These are phyloP conservation scores for Muntiacus reevesi DNA, from an alignment of 2,113 vertebrate species.

Conservation along the genomic window DNA sequence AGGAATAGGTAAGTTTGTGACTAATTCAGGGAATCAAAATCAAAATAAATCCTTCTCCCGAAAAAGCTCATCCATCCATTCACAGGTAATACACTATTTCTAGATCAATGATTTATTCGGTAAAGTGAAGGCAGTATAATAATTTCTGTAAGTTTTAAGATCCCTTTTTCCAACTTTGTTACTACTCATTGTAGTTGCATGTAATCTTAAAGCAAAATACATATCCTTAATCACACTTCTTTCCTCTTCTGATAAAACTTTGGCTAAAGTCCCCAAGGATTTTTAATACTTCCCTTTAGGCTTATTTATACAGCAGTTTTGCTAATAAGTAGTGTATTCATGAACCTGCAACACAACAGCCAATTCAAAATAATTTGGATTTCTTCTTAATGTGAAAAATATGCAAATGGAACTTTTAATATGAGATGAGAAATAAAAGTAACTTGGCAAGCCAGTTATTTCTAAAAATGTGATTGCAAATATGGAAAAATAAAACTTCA, in stretches of 20 bases:
- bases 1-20: neutral
- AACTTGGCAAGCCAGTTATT: slow-evolving; percentile 10
- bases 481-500: neutral
- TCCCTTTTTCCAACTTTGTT: neutral
- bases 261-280: neutral
- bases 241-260: neutral
- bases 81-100: neutral
- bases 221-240: neutral
- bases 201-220: neutral
- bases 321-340: slow-evolving; percentile 28
- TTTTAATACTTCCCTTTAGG: slow-evolving; percentile 27
- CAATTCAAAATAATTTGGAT: slow-evolving; percentile 3
- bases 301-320: slow-evolving; percentile 33
- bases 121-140: neutral
- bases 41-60: neutral
- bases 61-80: neutral
- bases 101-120: neutral
- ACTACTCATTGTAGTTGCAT: neutral
- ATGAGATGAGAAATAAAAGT: slow-evolving; percentile 7
- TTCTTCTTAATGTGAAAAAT: neutral
- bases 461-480: slow-evolving; percentile 20
- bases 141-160: neutral
- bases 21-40: neutral
- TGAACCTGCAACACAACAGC: neutral
- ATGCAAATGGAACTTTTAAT: neutral